Evolutionary conservation across 2,888 invertebrate species (phyloP), one percentile per base, ranked within the genome.

Genomic region (Acleris sparsana): DNA sequence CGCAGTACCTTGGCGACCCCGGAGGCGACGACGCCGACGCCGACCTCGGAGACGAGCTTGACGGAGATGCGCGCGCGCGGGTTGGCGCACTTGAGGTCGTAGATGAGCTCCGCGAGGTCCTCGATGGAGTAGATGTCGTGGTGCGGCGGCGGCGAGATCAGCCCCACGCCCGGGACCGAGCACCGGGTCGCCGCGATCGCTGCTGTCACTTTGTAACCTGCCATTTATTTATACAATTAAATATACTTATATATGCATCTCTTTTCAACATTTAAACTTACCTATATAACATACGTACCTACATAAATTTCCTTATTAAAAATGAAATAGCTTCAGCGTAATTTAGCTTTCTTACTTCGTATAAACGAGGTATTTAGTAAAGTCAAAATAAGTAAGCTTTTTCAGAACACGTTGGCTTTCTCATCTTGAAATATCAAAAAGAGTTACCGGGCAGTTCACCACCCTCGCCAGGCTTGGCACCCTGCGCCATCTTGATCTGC

Each of bases 61-160:
- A 99, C 99, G 29, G 99, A 99, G 76, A 99, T 97, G 69, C 99
- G 93, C 0, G 99, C 99, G 62, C 93, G 93, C 0, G 99, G 99
- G 92, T 99, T 99, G 70, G 99, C 97, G 80, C 98, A 98, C 88
- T 99, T 99, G 72, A 99, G 93, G 91, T 99, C 99, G 84, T 99
- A 99, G 81, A 99, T 99, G 63, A 99, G 93, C 88, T 99, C 98
- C 0, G 99, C 98, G 78, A 99, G 93, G 93, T 99, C 99, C 89
- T 99, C 99, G 83, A 99, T 99, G 58, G 99, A 99, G 92, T 99
- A 99, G 88, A 99, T 99, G 82, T 99, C 99, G 93, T 99, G 99
- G 92, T 99, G 99, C 2, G 99, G 99, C 11, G 99, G 99, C 6
- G 99, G 99, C 0, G 99, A 99, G 85, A 99, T 99, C 9, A 99